Conservation (phyloP, 2,113 vertebrate genomes). For the Toxotes jaculatrix region DNA sequence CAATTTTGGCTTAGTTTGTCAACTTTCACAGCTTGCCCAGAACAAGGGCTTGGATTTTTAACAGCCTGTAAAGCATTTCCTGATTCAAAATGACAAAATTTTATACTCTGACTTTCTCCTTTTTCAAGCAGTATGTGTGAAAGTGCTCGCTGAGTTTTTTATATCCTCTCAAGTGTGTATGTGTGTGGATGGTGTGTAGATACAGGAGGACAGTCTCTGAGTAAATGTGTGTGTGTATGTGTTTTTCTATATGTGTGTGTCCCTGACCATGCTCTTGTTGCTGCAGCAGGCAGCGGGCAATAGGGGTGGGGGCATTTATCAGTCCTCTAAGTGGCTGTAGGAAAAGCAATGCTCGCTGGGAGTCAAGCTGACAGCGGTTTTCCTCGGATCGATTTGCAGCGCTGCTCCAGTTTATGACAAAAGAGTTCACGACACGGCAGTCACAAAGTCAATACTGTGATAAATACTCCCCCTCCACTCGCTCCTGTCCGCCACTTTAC, state of each 20-base stretch:
- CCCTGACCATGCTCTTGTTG: slow-evolving; percentile 33
- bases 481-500: slow-evolving; percentile 89
- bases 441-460: slow-evolving; percentile 91
- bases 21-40: not conserved
- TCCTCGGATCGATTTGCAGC: slow-evolving; percentile 86
- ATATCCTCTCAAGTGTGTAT: slow-evolving; percentile 1
- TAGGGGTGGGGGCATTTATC: slow-evolving; percentile 82
- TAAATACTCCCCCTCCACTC: slow-evolving; percentile 87
- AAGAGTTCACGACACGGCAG: slow-evolving; percentile 88
- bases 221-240: slow-evolving; percentile 23
- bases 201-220: not conserved
- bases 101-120: not conserved
- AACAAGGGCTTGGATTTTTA: not conserved
- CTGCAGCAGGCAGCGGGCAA: slow-evolving; percentile 36
- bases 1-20: slow-evolving; percentile 17
- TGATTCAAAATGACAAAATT: slow-evolving; percentile 12
- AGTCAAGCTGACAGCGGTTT: slow-evolving; percentile 87
- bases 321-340: slow-evolving; percentile 85
- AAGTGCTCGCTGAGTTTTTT: slow-evolving; percentile 3
- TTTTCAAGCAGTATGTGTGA: not conserved
- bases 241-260: not conserved
- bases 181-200: slow-evolving; percentile 7
- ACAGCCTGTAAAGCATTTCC: slow-evolving; percentile 1
- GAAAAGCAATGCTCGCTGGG: slow-evolving; percentile 86
- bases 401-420: slow-evolving; percentile 90